Evolutionary conservation across 2,888 invertebrate genomes (phyloP), one percentile per base, ranked within the genome.

Genomic region (Melolontha melolontha): DNA sequence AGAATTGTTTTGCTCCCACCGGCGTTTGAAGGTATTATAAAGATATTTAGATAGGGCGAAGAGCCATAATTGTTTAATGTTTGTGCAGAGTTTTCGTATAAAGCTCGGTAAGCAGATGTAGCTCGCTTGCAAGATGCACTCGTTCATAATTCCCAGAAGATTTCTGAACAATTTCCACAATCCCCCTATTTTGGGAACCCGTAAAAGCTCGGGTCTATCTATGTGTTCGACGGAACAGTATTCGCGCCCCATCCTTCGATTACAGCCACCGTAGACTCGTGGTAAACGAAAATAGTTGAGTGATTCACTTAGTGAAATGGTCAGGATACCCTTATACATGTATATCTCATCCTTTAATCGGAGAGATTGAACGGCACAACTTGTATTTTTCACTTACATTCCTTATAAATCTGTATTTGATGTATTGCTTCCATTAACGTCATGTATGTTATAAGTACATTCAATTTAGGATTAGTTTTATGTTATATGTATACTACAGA

Each of bases 271-370:
- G 5, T 22, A 44, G 4, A 44, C 44, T 47, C 47, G 59, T 16
- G 40, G 50, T 47, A 14, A 42, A 39, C 34, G 73, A 50, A 72
- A 73, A 74, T 74, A 74, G 75, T 74, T 75, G 75, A 76, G 76
- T 77, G 76, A 77, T 76, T 76, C 76, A 76, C 77, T 77, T 76
- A 77, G 73, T 74, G 76, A 74, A 76, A 76, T 76, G 76, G 77
- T 72, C 75, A 73, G 64, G 40, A 73, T 49, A 62, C 70, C 70
- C 73, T 73, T 75, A 72, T 75, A 74, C 75, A 34, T 62, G 14
- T 59, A 75, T 75, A 75, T 75, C 74, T 75, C 74, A 74, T 75
- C 73, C 75, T 68, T 74, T 75, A 75, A 75, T 75, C 74, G 72
- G 70, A 29, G 27, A 17, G 47, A 62, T 62, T 62, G 49, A 59